Evolutionary conservation across 2,888 invertebrate species (phyloP), one percentile per base, ranked within the genome.

Genomic region (Lordiphosa fenestrarum): DNA sequence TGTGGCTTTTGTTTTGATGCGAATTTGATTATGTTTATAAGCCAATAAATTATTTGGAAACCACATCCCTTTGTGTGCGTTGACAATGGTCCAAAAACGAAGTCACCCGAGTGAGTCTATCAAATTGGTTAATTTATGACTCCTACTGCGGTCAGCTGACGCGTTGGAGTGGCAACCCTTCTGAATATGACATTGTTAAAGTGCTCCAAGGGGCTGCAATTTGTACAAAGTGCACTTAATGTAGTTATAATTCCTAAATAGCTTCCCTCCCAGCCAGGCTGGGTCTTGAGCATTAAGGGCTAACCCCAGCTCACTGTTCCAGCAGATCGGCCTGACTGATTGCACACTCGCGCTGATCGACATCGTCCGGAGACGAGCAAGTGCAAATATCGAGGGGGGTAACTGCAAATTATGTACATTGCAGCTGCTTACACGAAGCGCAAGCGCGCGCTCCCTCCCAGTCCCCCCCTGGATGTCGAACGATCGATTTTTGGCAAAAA

Each of bases 21-120:
- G 71, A 73, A 68, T 81, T 74, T 78, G 85, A 81, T 81, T 72
- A 84, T 78, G 80, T 84, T 84, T 82, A 71, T 66, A 66, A 56
- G 66, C 52, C 56, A 74, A 84, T 84, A 81, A 81, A 76, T 76
- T 78, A 44, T 25, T 10, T 30, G n/a, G 46, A 62, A 70, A 51
- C 58, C 69, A 65, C 39, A 64, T 59, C 61, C 56, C 57, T 65
- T 66, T 76, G 57, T 67, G 15, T 46, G 25, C 39, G 38, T 21
- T 60, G 52, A 66, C 60, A 72, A 68, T 50, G 55, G 53, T 25
- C 25, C 25, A 23, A 6, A 6, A 6, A 6, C 23, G 23, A 23
- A 23, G 23, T 23, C 23, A 23, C 23, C 25, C 37, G 48, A 55
- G 61, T 42, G 52, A 59, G 46, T 61, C 55, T 56, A 71, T 66